Conservation (phyloP, 2,113 vertebrate genomes). For the Anseranas semipalmata region DNA sequence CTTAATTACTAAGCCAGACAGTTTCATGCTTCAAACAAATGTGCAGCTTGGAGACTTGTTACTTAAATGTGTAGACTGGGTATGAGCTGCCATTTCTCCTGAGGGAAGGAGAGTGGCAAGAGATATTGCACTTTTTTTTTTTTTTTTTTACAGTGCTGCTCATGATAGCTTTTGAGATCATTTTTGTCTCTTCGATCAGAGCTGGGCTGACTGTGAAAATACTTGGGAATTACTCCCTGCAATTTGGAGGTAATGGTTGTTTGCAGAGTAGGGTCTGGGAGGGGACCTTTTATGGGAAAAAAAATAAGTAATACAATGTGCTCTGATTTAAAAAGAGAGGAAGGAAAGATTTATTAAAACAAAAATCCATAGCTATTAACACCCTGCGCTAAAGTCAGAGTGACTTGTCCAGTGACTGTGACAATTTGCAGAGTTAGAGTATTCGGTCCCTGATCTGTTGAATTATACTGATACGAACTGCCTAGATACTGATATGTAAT, state of each 20-base stretch:
- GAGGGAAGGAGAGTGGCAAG: not conserved
- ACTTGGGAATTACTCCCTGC: not conserved
- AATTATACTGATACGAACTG: slow-evolving; percentile 1
- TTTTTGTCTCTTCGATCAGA: not conserved
- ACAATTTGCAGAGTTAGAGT: not conserved
- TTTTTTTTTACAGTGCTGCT: not conserved
- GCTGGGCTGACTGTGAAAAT: not conserved
- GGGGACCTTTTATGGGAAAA: not conserved
- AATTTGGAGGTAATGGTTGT: not conserved
- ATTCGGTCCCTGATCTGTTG: not conserved
- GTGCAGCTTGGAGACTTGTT: not conserved
- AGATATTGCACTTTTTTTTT: not conserved
- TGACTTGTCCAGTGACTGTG: not conserved
- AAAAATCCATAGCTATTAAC: not conserved
- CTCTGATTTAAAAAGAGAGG: not conserved
- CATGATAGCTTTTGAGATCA: not conserved
- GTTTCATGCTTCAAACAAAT: not conserved
- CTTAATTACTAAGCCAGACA: not conserved
- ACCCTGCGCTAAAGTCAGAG: not conserved
- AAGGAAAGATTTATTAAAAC: not conserved
- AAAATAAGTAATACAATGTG: not conserved
- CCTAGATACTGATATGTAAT: not conserved
- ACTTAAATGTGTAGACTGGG: not conserved
- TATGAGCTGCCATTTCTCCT: not conserved
- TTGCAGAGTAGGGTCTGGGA: not conserved